Evolutionary conservation across 2,797 vertebrate genomes (phyloP).

Genomic region (Oreortyx pictus): DNA sequence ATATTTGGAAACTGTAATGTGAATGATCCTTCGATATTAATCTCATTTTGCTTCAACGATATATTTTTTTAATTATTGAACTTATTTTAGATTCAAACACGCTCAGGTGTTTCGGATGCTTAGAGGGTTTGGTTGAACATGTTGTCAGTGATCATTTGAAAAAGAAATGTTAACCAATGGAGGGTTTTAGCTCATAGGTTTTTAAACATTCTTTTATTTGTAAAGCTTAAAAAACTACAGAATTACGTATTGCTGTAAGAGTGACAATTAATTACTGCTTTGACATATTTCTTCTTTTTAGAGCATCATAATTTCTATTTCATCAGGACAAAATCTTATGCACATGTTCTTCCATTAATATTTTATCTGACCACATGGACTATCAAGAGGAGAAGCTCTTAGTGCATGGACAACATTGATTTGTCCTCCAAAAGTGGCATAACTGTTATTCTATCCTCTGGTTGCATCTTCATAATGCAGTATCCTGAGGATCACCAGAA

Average conservation of each 20-base stretch:
- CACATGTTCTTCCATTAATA: not conserved
- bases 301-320: conserved; percentile 31
- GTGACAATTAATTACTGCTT: not conserved
- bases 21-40: not conserved
- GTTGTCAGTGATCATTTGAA: not conserved
- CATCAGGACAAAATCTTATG: not conserved
- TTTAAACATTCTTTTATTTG: not conserved
- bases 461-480: not conserved
- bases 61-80: not conserved
- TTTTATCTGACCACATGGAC: not conserved
- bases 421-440: not conserved
- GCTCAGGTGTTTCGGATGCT: not conserved
- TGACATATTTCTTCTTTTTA: not conserved
- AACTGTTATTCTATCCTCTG: not conserved
- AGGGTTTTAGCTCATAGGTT: not conserved
- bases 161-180: not conserved
- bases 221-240: not conserved
- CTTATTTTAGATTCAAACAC: not conserved
- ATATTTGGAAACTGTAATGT: not conserved
- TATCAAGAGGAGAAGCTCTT: not conserved
- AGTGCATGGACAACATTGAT: not conserved
- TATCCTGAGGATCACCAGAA: not conserved
- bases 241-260: not conserved
- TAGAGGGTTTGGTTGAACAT: not conserved
- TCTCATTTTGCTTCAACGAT: not conserved